Base-by-base conservation (phyloP, 2,797 vertebrate species). In the Ctenopoma kingsleyae region DNA sequence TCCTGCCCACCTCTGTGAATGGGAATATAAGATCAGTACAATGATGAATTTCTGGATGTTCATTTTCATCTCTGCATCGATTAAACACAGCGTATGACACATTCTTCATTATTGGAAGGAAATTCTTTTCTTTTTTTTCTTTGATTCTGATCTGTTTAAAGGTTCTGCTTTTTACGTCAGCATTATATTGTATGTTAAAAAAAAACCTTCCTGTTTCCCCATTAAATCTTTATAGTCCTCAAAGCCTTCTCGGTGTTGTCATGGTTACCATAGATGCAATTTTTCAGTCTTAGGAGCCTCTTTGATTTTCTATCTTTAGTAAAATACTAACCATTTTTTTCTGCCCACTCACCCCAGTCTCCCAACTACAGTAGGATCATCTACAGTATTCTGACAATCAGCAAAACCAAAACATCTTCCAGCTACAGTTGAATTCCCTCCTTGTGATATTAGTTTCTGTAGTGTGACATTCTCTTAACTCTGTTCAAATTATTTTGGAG, bases 401-500 rank as follows among this genome's bases (percentile, higher is more conserved):
- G 5, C n/a, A 61, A 50, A 54, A 55, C 43, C 27, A 47, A 67
- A 76, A 76, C 50, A 30, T 60, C 71, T 60, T 46, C 61, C 35
- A 64, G 58, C 54, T 3, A 67, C 43, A 38, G n/a, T 40, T 52
- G 44, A 54, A 50, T 54, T 16, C 2, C 72, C 22, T 53, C 60
- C 56, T 40, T 64, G 44, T 62, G 51, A 79, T 74, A 69, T 69
- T 51, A 47, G 64, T 51, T 69, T 65, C 55, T 56, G 52, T 44
- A 6, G 30, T 44, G 60, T 0, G 1, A 66, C 30, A 41, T 54
- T 81, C 58, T 51, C 8, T 6, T 2, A 38, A 57, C 63, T 72
- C 67, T 43, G 46, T 74, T 76, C 17, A 68, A 51, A 82, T 75
- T 67, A 68, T 85, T 80, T 74, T 22, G 41, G 46, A 71, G 72